Conservation (phyloP, 1,140 invertebrate genomes). For the Trypoxylus dichotomus region DNA sequence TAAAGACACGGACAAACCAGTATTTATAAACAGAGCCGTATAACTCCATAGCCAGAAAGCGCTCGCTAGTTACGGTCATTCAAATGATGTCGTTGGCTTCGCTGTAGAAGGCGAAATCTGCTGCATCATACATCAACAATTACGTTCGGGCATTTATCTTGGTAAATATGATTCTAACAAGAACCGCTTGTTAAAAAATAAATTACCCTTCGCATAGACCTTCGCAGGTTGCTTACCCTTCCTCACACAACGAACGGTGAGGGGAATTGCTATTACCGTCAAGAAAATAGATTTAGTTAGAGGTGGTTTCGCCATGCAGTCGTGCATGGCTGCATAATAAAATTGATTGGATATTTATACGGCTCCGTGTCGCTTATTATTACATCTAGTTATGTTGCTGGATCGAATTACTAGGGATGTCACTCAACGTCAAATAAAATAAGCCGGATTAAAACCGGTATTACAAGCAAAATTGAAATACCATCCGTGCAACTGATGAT, state of each 20-base stretch:
- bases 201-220: slow-evolving; percentile 9
- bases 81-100: slow-evolving; percentile 18
- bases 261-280: not conserved
- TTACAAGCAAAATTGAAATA: not conserved
- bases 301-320: not conserved
- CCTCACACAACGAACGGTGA: not conserved
- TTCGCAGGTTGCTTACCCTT: not conserved
- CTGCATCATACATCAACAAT: slow-evolving; percentile 18
- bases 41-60: not conserved
- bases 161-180: slow-evolving; percentile 20
- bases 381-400: not conserved
- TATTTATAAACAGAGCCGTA: slow-evolving; percentile 11
- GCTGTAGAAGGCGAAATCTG: slow-evolving; percentile 18
- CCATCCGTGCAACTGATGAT: not conserved
- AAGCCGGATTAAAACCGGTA: slow-evolving; percentile 20
- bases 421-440: not conserved
- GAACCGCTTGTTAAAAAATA: slow-evolving; percentile 9
- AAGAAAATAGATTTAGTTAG: not conserved
- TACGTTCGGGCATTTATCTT: slow-evolving; percentile 9
- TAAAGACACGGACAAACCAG: slow-evolving; percentile 15
- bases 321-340: not conserved
- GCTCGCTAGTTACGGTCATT: slow-evolving; percentile 4
- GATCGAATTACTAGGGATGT: not conserved
- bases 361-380: not conserved
- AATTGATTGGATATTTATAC: not conserved